A percentile compares a stretch with the other conserved stretches of the same genome.
Conservation (phyloP, 2,797 vertebrate species). For the Sphenopsis melanotis region DNA sequence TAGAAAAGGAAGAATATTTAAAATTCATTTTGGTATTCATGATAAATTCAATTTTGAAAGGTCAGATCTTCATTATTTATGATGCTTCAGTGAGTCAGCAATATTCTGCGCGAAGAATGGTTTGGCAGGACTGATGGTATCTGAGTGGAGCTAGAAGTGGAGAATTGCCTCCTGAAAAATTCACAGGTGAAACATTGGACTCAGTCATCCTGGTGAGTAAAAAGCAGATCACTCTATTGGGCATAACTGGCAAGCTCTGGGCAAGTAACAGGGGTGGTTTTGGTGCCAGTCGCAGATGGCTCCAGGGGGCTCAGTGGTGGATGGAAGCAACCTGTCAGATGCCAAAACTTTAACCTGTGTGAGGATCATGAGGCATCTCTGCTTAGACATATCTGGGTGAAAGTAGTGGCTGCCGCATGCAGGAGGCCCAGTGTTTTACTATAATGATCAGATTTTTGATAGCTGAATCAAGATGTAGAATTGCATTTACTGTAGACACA, state of each 20-base stretch:
- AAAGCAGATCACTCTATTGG: background rate
- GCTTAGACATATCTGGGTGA: background rate
- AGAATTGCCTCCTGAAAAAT: background rate
- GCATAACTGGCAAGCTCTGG: background rate
- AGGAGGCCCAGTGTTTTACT: background rate
- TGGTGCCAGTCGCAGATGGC: background rate
- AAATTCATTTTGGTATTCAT: background rate
- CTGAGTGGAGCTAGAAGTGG: background rate
- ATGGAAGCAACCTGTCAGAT: background rate
- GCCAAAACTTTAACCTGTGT: background rate
- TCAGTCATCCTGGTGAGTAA: background rate
- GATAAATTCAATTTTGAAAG: background rate
- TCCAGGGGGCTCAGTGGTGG: background rate
- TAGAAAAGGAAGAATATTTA: background rate
- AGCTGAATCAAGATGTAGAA: background rate
- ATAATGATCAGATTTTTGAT: background rate
- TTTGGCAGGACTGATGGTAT: background rate
- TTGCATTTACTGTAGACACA: background rate
- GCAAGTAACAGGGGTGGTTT: background rate
- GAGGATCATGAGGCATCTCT: background rate
- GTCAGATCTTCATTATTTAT: background rate
- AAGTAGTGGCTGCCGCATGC: background rate
- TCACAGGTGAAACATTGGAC: background rate
- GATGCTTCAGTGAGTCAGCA: background rate
- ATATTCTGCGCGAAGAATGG: background rate